Evolutionary conservation across 2,888 invertebrate genomes (phyloP).

Genomic region (Amblyteles armatorius): DNA sequence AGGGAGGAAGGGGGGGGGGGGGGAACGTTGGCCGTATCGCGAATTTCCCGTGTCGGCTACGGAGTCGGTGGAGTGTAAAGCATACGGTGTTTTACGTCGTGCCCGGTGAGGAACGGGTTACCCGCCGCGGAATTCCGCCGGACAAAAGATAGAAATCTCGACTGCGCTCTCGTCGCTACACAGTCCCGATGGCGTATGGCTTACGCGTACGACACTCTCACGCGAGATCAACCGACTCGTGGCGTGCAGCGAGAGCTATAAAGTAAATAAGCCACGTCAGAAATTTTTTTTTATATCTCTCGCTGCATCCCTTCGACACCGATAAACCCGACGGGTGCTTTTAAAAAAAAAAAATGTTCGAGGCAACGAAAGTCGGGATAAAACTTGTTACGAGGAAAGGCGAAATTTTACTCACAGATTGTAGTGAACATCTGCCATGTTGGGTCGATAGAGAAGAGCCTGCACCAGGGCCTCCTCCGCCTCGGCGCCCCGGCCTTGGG

Average conservation of each 20-base stretch:
- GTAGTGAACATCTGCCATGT: conserved; percentile 99
- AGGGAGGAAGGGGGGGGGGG: neutral
- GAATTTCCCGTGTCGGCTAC: conserved; percentile 43
- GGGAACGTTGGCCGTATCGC: conserved; percentile 26
- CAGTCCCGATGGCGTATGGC: conserved; percentile 6
- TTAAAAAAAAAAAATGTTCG: neutral
- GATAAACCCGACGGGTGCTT: conserved; percentile 6
- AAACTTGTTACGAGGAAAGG: neutral
- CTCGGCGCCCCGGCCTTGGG: conserved; percentile 93
- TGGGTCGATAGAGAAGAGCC: conserved; percentile 95
- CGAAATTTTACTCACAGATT: conserved; percentile 93
- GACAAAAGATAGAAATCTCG: conserved; percentile 52
- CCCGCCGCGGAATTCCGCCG: conserved; percentile 52
- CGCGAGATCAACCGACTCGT: conserved; percentile 18
- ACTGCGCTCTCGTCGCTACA: neutral
- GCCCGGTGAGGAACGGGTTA: conserved; percentile 26
- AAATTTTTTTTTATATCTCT: neutral
- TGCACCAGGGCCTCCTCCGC: conserved; percentile 96
- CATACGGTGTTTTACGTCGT: conserved; percentile 34
- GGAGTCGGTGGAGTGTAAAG: conserved; percentile 45
- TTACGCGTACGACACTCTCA: conserved; percentile 31
- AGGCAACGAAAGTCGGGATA: neutral
- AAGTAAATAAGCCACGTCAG: neutral
- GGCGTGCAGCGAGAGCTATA: neutral
- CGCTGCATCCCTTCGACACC: conserved; percentile 8